Base-by-base conservation (phyloP, 2,797 vertebrate species). In the Peromyscus attwateri region DNA sequence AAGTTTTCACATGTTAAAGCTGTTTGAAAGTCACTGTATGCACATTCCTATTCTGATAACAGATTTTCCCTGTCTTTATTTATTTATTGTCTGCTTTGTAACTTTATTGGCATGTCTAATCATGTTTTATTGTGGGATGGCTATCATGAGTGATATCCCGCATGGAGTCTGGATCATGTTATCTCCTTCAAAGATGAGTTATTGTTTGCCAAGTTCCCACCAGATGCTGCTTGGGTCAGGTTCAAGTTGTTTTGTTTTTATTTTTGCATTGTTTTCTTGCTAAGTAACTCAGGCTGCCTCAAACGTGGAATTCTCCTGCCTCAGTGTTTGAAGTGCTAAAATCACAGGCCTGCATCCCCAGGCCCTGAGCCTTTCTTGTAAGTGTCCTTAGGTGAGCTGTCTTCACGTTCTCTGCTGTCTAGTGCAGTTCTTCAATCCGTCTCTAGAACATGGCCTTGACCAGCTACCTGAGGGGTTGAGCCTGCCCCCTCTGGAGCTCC, bases 11-110 rank as follows among this genome's bases (percentile, higher is more conserved):
- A 43, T 62, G 92, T 79, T 31, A 76, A 76, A 89, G 40, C 68
- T 82, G 14, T 94, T 92, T 90, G 83, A 92, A 23, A 55, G 57
- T 60, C 73, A 25, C 66, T 77, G 27, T 90, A 3, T 91, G 79
- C 55, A 68, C 29, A 76, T 64, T 11, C 81, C 37, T 62, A 6
- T 29, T 76, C 19, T 25, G 76, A 7, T 43, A 68, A 57, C 66
- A 77, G n/a, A 4, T 88, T 75, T 57, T 95, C 64, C 70, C 60
- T 52, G 23, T 87, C 75, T 87, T 0, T 88, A 49, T 82, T 76
- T 95, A 75, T 16, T 87, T n/a, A n/a, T n/a, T n/a, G 62, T 49
- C 43, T 57, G 11, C n/a, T 34, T 84, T 91, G 92, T 88, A 37
- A 60, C 70, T 91, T 82, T 46, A 57, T 40, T 97, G 57, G n/a